Percentiles rank a stretch among this genome's conserved stretches.
phyloP scores from a whole-genome alignment of 1,140 invertebrate species.

The Theocolax elegans region DNA sequence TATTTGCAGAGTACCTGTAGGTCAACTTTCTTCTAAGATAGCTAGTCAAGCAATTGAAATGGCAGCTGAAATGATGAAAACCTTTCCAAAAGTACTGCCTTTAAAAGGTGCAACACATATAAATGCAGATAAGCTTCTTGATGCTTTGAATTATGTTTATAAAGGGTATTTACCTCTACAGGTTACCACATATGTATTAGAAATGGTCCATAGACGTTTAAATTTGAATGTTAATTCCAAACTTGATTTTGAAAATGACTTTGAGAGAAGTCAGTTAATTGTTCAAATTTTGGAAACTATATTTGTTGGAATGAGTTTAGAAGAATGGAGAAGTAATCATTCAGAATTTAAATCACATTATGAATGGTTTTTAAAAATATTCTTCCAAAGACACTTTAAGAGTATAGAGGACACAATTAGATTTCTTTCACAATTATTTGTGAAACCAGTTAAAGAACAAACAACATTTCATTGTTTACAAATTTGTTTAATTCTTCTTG shows the following conservation, averaged over 20 bases:
- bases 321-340: slow-evolving; percentile 35
- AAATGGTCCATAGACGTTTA: slow-evolving; percentile 62
- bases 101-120: slow-evolving; percentile 55
- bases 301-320: slow-evolving; percentile 52
- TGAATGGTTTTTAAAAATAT: slow-evolving; percentile 61
- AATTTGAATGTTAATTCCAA: slow-evolving; percentile 51
- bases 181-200: slow-evolving; percentile 60
- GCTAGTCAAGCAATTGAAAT: slow-evolving; percentile 59
- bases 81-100: slow-evolving; percentile 46
- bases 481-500: slow-evolving; percentile 49
- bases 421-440: slow-evolving; percentile 59
- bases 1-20: slow-evolving; percentile 59
- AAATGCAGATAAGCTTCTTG: slow-evolving; percentile 55
- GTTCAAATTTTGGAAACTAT: slow-evolving; percentile 58
- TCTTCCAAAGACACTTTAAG: slow-evolving; percentile 60
- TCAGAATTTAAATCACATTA: slow-evolving; percentile 51
- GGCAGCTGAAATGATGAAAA: slow-evolving; percentile 56
- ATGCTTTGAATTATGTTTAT: slow-evolving; percentile 52
- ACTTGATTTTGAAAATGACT: slow-evolving; percentile 57
- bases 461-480: slow-evolving; percentile 57
- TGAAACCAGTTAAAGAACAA: slow-evolving; percentile 54
- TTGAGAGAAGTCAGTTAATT: slow-evolving; percentile 56
- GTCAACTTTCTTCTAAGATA: slow-evolving; percentile 46
- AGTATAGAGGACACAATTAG: slow-evolving; percentile 49
- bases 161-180: slow-evolving; percentile 58